Evolutionary conservation across 2,797 vertebrate genomes (phyloP), one percentile per base, ranked within the genome.

Genomic region (Cryptoblepharus egeriae): DNA sequence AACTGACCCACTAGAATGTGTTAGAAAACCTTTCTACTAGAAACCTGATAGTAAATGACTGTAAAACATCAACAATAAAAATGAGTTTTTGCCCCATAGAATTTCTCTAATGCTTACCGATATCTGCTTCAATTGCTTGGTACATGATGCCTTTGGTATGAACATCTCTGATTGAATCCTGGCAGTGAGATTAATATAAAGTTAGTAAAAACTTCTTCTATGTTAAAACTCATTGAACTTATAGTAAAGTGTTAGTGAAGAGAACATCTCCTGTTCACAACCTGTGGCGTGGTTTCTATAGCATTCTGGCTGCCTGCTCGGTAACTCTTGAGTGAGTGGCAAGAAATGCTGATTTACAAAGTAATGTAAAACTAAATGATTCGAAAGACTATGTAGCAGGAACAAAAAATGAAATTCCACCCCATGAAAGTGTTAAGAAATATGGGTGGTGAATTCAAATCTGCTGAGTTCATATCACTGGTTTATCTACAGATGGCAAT

Each of bases 131-230:
- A 80, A 99, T 98, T 1, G 98, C 98, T 85, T 97, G 96, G 93
- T 99, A 99, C 98, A 99, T 97, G 74, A 99, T 98, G 82, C 98
- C 99, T 95, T 98, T 99, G 90, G 97, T 97, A 83, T 99, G 99
- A 84, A 99, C 98, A 32, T 99, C 98, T 94, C 98, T 95, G 85
- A 99, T 99, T 67, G 98, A 96, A 90, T 98, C 98, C 99, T 99
- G 95, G 70, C 68, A 93, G 91, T 64, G 85, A 93, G 87, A 94
- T 5, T 32, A 77, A 87, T 0, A 92, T 4, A 88, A 9, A 77
- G 85, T 49, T 32, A 70, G 87, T 77, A 30, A 86, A 77, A 45
- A 10, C 30, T 6, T n/a, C 30, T 61, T 80, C 52, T 26, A 81
- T 28, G 28, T 28, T 60, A 78, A 55, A 81, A 30, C 3, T 1